phyloP scores from a whole-genome alignment of 2,797 vertebrate genomes.

The Girardinus metallicus region DNA sequence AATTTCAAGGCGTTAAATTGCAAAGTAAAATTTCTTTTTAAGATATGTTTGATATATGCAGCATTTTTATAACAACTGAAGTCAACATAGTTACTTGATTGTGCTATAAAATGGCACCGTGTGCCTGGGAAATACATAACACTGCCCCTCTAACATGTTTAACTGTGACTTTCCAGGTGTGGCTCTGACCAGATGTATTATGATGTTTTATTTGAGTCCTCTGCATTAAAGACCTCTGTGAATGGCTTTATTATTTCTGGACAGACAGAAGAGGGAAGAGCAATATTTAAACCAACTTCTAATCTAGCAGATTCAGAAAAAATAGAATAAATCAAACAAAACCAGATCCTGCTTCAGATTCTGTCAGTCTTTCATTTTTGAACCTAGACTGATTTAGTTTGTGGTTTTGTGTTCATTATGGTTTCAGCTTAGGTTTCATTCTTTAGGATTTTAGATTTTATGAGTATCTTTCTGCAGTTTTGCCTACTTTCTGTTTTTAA shows the following conservation, averaged over 20 bases:
- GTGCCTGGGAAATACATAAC: too few species aligned
- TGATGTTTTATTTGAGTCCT: conserved; percentile 31
- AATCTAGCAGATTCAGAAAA: neutral
- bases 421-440: neutral
- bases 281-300: neutral
- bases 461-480: neutral
- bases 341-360: neutral
- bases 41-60: too few species aligned
- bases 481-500: neutral
- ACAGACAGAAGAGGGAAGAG: neutral
- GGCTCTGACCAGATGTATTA: conserved; percentile 48
- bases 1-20: too few species aligned
- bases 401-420: neutral
- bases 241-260: neutral
- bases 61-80: too few species aligned
- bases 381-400: neutral
- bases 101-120: too few species aligned
- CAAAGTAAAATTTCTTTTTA: too few species aligned
- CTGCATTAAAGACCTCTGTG: conserved; percentile 23
- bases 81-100: too few species aligned
- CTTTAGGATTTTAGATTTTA: neutral
- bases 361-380: neutral
- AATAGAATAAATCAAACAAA: neutral
- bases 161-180: conserved; percentile 11
- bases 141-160: neutral